phyloP scores from a whole-genome alignment of 1,140 invertebrate species.

The Batillaria attramentaria region DNA sequence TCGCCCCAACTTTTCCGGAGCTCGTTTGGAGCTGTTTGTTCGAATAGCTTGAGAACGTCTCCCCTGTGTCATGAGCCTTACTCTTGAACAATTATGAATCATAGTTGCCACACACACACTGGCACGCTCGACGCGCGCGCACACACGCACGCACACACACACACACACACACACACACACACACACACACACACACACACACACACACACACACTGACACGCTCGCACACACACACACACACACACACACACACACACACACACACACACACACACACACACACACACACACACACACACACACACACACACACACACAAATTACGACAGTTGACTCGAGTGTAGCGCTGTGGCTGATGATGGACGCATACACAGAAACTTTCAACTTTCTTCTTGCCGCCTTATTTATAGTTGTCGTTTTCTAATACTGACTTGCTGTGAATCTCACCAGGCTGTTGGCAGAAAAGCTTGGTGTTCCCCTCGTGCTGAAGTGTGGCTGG shows the following conservation, averaged over 20 bases:
- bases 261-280: background rate
- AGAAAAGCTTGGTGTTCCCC: background rate
- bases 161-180: background rate
- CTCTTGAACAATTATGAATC: no score
- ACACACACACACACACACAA: slow-evolving; percentile 3
- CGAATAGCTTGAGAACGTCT: background rate
- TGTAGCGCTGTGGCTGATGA: background rate
- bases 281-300: background rate
- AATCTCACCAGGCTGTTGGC: background rate
- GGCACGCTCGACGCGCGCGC: background rate
- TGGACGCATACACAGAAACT: background rate
- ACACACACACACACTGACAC: background rate
- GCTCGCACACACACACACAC: background rate
- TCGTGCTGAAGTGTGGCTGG: background rate
- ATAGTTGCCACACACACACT: background rate
- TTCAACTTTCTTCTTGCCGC: no score
- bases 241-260: background rate
- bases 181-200: background rate
- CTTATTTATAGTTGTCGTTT: background rate
- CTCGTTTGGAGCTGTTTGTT: background rate
- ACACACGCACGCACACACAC: background rate
- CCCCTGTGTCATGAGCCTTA: background rate
- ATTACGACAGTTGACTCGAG: background rate
- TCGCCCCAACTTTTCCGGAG: no score
- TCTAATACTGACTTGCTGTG: background rate